Evolutionary conservation across 2,888 invertebrate genomes (phyloP), one percentile per base, ranked within the genome.

Genomic region (Drosophila rubida): DNA sequence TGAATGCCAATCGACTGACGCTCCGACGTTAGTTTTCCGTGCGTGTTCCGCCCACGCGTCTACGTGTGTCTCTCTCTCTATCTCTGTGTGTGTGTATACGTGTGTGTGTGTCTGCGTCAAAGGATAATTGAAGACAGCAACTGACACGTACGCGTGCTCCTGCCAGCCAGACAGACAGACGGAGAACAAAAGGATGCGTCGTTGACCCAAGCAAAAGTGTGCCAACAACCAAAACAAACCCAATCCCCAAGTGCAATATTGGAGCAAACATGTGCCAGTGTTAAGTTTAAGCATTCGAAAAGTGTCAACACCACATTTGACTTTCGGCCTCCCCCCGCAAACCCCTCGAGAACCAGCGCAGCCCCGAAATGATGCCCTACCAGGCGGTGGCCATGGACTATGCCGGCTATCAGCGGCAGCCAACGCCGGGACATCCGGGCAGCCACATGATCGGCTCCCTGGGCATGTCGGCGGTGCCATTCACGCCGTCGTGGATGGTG

Each of bases 401-500:
- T 92, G 95, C 95, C 89, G 95, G 93, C 75, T 93, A 93, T 93
- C 93, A 94, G 93, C 94, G 94, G 92, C 94, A 95, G 69, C 87
- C 90, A 92, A 89, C 91, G 51, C 82, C 89, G 25, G 90, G 90
- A 4, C 91, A 91, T 76, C 91, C 91, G 2, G 89, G 91, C 51
- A 88, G 90, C 30, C 91, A 91, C 54, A 92, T 92, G 92, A 81
- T 85, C 90, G 93, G 94, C 78, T 90, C 92, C 85, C 93, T 94
- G 92, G 94, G 94, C 80, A 93, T 94, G 90, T 64, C 89, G 6
- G 78, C 89, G 63, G 94, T 88, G 92, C 95, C 97, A 91, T 97
- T 97, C 94, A 96, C 96, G 92, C 97, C 97, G 95, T 97, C 97
- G 94, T 97, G 97, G 97, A 96, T 97, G 95, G 96, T 97, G 94